Evolutionary conservation across 2,797 vertebrate species (phyloP).

Genomic region (Denticeps clupeoides): DNA sequence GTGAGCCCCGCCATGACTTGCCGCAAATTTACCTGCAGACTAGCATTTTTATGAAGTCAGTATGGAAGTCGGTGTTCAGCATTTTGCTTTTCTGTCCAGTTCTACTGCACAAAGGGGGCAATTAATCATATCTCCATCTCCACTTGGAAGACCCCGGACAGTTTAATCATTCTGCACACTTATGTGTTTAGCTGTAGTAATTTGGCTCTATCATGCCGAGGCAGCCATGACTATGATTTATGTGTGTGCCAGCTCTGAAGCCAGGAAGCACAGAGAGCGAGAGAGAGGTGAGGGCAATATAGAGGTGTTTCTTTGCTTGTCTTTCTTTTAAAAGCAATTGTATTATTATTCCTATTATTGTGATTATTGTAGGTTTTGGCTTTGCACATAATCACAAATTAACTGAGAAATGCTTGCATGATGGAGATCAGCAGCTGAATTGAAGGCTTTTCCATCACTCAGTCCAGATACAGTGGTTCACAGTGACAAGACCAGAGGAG

Average conservation of each 20-base stretch:
- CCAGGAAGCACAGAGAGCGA: slow-evolving; percentile 18
- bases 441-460: not conserved
- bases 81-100: slow-evolving; percentile 30
- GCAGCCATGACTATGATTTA: slow-evolving; percentile 53
- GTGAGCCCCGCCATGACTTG: slow-evolving; percentile 4
- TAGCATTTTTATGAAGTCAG: slow-evolving; percentile 22
- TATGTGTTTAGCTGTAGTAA: slow-evolving; percentile 60
- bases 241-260: slow-evolving; percentile 26
- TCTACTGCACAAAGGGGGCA: slow-evolving; percentile 20
- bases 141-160: slow-evolving; percentile 37
- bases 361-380: no score
- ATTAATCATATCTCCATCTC: slow-evolving; percentile 36
- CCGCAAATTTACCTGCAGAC: not conserved
- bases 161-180: slow-evolving; percentile 56
- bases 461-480: not conserved
- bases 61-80: slow-evolving; percentile 14
- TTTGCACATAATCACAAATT: no score
- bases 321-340: not conserved
- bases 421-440: no score
- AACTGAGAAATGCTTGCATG: no score
- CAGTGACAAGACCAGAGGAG: not conserved
- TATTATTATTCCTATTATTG: no score
- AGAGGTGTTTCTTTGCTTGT: slow-evolving; percentile 7
- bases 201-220: slow-evolving; percentile 56
- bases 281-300: no score